These are phyloP conservation scores for Alosa alosa DNA, from an alignment of 2,113 vertebrate genomes.

Conservation along the genomic window DNA sequence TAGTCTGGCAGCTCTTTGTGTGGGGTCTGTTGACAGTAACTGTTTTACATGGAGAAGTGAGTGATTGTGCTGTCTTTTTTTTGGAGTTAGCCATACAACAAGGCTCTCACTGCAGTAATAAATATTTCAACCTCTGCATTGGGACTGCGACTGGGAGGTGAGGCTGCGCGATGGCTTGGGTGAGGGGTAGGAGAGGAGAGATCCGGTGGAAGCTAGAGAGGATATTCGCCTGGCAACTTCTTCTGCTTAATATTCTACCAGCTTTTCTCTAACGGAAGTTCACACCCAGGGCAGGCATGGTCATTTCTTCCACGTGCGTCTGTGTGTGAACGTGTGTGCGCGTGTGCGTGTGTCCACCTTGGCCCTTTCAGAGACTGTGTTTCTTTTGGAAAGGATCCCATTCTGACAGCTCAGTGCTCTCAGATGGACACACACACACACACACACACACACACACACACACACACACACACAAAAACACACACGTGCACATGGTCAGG, in stretches of 20 bases:
- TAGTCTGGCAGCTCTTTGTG: neutral
- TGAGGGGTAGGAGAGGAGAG: neutral
- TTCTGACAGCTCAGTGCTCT: neutral
- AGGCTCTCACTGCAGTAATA: conserved; percentile 32
- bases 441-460: neutral
- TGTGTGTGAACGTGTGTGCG: neutral
- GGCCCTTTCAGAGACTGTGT: neutral
- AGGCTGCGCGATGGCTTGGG: neutral
- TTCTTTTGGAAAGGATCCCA: neutral
- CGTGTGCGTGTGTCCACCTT: neutral
- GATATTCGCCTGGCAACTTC: conserved; percentile 31
- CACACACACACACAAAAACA: neutral
- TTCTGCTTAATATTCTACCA: conserved; percentile 35
- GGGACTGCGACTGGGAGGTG: conserved; percentile 1
- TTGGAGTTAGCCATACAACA: neutral
- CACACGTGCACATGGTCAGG: neutral
- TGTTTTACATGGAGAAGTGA: neutral
- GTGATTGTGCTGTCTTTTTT: neutral
- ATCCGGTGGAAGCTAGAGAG: conserved; percentile 17
- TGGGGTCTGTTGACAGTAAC: neutral
- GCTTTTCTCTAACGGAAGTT: conserved; percentile 37
- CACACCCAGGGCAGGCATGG: conserved; percentile 37
- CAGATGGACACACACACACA: neutral
- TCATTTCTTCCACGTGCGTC: conserved; percentile 32
- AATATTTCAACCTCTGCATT: conserved; percentile 44